phyloP scores from a whole-genome alignment of 2,797 vertebrate species.

The Apodemus agrarius region DNA sequence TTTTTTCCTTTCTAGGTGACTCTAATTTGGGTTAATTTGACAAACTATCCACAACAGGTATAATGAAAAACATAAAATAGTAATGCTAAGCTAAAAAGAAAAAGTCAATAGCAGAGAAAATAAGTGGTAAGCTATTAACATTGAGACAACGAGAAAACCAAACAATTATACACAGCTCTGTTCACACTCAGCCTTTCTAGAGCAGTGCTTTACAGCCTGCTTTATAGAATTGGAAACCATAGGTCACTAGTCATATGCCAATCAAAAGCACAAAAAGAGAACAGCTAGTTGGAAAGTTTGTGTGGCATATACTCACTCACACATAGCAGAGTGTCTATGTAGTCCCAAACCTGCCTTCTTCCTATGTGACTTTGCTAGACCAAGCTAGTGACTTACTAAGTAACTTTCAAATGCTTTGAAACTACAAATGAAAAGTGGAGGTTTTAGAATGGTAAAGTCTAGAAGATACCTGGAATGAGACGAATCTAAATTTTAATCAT shows the following conservation, averaged over 20 bases:
- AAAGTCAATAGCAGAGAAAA: constrained; percentile 39
- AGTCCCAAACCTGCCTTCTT: not conserved
- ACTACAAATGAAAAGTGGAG: not conserved
- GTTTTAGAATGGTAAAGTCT: not conserved
- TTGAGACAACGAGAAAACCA: not conserved
- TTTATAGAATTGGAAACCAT: constrained; percentile 28
- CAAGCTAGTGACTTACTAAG: not conserved
- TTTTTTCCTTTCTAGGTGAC: not conserved
- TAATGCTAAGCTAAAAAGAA: not conserved
- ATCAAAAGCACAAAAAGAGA: not conserved
- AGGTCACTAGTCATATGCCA: not conserved
- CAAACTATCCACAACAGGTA: not conserved
- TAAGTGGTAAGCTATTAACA: constrained; percentile 15
- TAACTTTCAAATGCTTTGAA: constrained; percentile 32
- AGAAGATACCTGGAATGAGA: not conserved
- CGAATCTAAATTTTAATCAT: constrained; percentile 6
- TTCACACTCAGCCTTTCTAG: not conserved
- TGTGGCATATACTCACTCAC: not conserved
- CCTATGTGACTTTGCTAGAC: not conserved
- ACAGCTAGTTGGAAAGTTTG: not conserved
- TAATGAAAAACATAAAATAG: constrained; percentile 27
- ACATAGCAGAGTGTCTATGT: not conserved
- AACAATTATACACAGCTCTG: not conserved
- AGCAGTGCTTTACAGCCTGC: not conserved
- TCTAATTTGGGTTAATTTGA: not conserved